Base-by-base conservation (phyloP, 2,888 invertebrate species). In the Diadromus collaris region DNA sequence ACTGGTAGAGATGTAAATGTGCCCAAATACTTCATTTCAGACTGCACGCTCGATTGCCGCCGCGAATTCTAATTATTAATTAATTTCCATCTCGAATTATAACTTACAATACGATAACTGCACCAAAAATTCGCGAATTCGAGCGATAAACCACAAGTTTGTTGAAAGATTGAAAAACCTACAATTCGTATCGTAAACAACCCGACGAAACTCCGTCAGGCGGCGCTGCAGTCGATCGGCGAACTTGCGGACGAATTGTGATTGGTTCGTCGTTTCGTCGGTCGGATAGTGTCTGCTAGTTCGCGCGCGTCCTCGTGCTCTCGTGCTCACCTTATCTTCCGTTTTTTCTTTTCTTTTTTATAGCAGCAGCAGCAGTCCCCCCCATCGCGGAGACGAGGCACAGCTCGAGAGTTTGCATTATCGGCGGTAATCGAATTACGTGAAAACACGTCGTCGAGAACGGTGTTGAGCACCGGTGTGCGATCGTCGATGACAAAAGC, bases 391-490 rank as follows among this genome's bases (percentile, higher is more conserved):
- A 21, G 51, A 51, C 21, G 51, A 24, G 46, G 56, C 29, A 56
- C 56, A n/a, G 56, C 16, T 56, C 56, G 19, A 7, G 65, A 34
- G 24, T n/a, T 34, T 2, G 19, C 9, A 38, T 54, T n/a, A 27
- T 63, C 63, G 24, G 51, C 48, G 24, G 48, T 71, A 71, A 71
- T 71, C 54, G 51, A 63, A 72, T 72, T 72, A 41, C 54, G 38
- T 41, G 21, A 72, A 72, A 44, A 71, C 13, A 54, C 27, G 38
- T n/a, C 34, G n/a, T 21, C 38, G 16, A n/a, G n/a, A 46, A 48
- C 16, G 48, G 32, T 7, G 21, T 32, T n/a, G 32, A 29, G 16
- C 6, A 34, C n/a, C 38, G 46, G 63, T 48, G 34, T 72, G 44
- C 44, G n/a, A n/a, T 9, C 61, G 72, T 56, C 54, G 16, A 63